A percentile compares a stretch with the other conserved stretches of the same genome.
Conservation (phyloP, 2,113 vertebrate genomes). For the Oryctolagus cuniculus region DNA sequence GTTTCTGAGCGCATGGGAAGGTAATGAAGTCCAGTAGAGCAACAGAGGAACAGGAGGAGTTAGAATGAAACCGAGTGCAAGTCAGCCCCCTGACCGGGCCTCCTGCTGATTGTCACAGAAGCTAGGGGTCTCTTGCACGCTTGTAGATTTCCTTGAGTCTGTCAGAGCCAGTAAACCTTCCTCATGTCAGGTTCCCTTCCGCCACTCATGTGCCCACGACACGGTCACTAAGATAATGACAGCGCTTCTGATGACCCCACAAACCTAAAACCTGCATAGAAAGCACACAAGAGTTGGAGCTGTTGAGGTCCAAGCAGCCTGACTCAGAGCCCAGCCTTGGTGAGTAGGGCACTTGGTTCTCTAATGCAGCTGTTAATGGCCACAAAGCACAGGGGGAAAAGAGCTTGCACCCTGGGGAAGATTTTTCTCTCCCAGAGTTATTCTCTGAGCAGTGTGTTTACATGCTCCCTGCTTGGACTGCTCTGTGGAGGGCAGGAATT, state of each 20-base stretch:
- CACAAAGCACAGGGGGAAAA: neutral
- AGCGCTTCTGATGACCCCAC: neutral
- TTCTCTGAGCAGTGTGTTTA: neutral
- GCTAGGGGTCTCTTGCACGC: neutral
- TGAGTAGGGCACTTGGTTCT: conserved; percentile 6
- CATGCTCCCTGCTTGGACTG: conserved; percentile 33
- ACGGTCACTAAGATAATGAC: conserved; percentile 1
- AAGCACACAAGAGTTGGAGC: conserved; percentile 17
- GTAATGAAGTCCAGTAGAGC: neutral
- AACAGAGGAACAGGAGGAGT: neutral
- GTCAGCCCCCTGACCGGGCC: accelerated
- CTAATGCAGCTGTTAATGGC: neutral
- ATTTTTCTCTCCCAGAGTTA: conserved; percentile 47
- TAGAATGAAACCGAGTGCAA: neutral
- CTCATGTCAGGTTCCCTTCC: conserved; percentile 49
- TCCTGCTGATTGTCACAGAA: neutral
- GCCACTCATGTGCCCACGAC: neutral
- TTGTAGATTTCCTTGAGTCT: conserved; percentile 1
- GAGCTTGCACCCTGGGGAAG: neutral
- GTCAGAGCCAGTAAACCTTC: neutral
- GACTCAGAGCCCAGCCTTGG: neutral
- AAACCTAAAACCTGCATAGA: neutral
- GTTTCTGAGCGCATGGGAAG: neutral
- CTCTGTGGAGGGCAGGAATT: conserved; percentile 32
- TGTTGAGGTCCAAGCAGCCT: neutral